Percentiles rank a stretch among this genome's conserved stretches.
Evolutionary conservation across 2,888 invertebrate genomes (phyloP).

Genomic region (Limenitis camilla): DNA sequence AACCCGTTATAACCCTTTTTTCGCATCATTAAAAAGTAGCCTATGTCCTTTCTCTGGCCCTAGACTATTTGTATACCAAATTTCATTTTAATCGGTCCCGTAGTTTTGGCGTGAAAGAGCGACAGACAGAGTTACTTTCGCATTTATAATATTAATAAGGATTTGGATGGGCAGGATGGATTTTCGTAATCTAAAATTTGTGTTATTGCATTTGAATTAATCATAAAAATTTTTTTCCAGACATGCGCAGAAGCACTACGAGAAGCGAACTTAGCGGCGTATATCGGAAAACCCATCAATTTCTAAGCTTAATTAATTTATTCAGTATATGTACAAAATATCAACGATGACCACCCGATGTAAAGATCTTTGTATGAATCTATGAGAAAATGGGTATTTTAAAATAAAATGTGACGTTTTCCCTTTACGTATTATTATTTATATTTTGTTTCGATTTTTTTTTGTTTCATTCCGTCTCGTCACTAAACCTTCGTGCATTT

Average conservation of each 20-base stretch:
- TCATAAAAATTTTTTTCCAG: conserved; percentile 57
- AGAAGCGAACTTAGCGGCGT: conserved; percentile 97
- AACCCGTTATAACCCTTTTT: too few species aligned
- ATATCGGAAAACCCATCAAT: conserved; percentile 97
- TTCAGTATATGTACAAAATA: conserved; percentile 31
- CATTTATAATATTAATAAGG: neutral
- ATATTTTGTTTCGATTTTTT: neutral
- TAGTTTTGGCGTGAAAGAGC: too few species aligned
- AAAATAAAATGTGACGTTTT: conserved; percentile 17
- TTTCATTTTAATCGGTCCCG: too few species aligned
- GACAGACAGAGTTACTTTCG: neutral
- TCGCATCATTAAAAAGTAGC: too few species aligned
- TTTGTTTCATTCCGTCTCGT: conserved; percentile 46
- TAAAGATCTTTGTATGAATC: conserved; percentile 64
- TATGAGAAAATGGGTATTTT: conserved; percentile 40
- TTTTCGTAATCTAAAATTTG: too few species aligned
- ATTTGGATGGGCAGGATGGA: neutral
- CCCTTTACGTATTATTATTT: neutral
- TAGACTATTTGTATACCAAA: too few species aligned
- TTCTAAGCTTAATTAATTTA: conserved; percentile 74
- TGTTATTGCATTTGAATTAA: neutral
- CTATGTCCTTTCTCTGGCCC: too few species aligned
- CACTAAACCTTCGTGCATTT: conserved; percentile 42
- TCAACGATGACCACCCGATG: conserved; percentile 32
- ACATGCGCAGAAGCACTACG: conserved; percentile 97